Evolutionary conservation across 2,888 invertebrate genomes (phyloP).

Genomic region (Leucania comma): DNA sequence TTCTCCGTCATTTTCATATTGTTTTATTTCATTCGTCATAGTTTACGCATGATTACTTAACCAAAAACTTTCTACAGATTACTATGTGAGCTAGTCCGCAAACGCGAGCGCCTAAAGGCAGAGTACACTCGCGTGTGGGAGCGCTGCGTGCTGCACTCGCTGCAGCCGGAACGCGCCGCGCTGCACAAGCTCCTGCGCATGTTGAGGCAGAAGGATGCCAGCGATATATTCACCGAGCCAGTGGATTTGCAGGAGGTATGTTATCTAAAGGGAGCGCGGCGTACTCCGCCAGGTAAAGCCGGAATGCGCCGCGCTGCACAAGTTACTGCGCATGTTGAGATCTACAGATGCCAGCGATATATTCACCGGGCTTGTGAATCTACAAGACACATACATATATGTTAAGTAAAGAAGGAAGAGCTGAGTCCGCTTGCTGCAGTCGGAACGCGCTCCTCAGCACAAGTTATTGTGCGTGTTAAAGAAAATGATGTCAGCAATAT

Average conservation of each 20-base stretch:
- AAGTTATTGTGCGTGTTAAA: too few relatives aligned
- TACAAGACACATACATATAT: slow-evolving; percentile 93
- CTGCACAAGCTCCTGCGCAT: slow-evolving; percentile 94
- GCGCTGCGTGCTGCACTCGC: slow-evolving; percentile 94
- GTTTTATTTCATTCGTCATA: too few relatives aligned
- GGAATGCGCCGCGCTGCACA: slow-evolving; percentile 94
- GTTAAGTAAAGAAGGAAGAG: too few relatives aligned
- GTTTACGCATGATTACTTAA: background rate
- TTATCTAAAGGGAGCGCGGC: background rate
- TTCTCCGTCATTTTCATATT: too few relatives aligned
- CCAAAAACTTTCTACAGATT: slow-evolving; percentile 83
- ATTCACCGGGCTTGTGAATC: slow-evolving; percentile 98
- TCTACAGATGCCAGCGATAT: slow-evolving; percentile 96
- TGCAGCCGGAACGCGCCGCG: slow-evolving; percentile 95
- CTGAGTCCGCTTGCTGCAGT: too few relatives aligned
- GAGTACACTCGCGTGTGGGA: slow-evolving; percentile 95
- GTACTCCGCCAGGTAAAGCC: slow-evolving; percentile 96
- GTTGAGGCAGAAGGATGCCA: slow-evolving; percentile 94
- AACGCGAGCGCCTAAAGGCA: slow-evolving; percentile 98
- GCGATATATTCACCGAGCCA: slow-evolving; percentile 97
- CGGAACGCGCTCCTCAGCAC: too few relatives aligned
- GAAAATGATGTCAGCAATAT: too few relatives aligned
- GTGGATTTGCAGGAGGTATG: slow-evolving; percentile 95
- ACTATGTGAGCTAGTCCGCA: slow-evolving; percentile 98
- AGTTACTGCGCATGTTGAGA: slow-evolving; percentile 94